Evolutionary conservation across 2,797 vertebrate species (phyloP), one percentile per base, ranked within the genome.

Genomic region (Galago senegalensis): DNA sequence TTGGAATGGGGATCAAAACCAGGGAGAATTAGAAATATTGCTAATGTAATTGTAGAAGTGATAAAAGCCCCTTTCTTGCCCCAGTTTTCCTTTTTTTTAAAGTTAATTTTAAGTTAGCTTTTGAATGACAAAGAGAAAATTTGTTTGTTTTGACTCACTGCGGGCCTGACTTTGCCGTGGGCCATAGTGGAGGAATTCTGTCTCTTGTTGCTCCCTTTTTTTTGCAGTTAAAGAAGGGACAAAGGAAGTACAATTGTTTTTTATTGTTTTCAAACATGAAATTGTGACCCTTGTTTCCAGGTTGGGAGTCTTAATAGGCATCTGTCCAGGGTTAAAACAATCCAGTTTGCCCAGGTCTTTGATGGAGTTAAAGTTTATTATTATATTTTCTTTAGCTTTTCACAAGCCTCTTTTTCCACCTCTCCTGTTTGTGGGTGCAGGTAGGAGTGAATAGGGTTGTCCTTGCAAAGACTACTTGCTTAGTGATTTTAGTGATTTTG

Each of bases 91-190:
- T 25, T 61, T 5, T 80, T 91, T 58, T 70, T 86, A 2, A 88
- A 96, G 94, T 97, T 97, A 91, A 94, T 97, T 98, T 97, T 88
- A 93, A 96, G 73, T 95, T 96, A 70, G 76, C 69, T 84, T 96
- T 89, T 90, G 81, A 96, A 40, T 94, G 93, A 87, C 80, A 94
- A 61, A 87, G 89, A 89, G 82, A 88, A 92, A 82, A 96, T 84
- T 90, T 49, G 60, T 76, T 91, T 88, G 79, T 95, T 97, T 92
- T 72, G 86, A 93, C 56, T 97, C 80, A 23, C 43, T 89, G 17
- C 37, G 77, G 75, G 73, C 91, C 87, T 94, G 90, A 23, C 34
- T 97, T 87, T 86, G 34, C 21, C 0, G 17, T 90, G 79, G 73
- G 70, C 53, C 37, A 23, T 14, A 85, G 79, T 92, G 63, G 34